Evolutionary conservation across 2,888 invertebrate species (phyloP), one percentile per base, ranked within the genome.

Genomic region (Polia nebulosa): DNA sequence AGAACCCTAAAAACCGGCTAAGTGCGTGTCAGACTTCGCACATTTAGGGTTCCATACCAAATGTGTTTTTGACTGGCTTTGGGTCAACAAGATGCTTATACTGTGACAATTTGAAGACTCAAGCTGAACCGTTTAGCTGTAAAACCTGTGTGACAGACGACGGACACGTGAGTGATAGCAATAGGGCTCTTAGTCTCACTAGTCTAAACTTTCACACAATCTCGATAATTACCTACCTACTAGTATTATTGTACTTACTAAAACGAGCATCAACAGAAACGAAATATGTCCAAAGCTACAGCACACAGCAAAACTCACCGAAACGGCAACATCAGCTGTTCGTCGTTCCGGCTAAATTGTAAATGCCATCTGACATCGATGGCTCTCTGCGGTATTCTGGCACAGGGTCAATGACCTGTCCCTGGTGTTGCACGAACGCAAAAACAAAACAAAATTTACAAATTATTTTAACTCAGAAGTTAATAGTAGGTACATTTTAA

Each of bases 311-410:
- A 45, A 51, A 51, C 55, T 76, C 45, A 65, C 51, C 41, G 22
- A 64, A 72, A 44, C 36, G 2, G 8, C 11, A 63, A 53, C 78
- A 64, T 75, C 63, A 70, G 47, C 73, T 78, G 59, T 45, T 49
- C 6, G 56, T 71, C 29, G 45, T 78, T 75, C 36, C 45, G 22
- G 55, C 22, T 59, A 62, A 67, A 74, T 58, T 74, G 76, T 76
- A 56, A 76, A 61, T 34, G 49, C 58, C 68, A 79, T 67, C 74
- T 76, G 79, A 62, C 75, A 62, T 60, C 61, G 17, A 36, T 60
- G 59, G 72, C 22, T 56, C 56, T 52, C 65, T 73, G 78, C 65
- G 65, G 78, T 78, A 65, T 64, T 55, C 25, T n/a, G 36, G 20
- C n/a, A 29, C 45, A 34, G 34, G 36, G 11, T 47, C 65, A 57